Conservation (phyloP, 2,888 invertebrate species). For the Amiota mariae region DNA sequence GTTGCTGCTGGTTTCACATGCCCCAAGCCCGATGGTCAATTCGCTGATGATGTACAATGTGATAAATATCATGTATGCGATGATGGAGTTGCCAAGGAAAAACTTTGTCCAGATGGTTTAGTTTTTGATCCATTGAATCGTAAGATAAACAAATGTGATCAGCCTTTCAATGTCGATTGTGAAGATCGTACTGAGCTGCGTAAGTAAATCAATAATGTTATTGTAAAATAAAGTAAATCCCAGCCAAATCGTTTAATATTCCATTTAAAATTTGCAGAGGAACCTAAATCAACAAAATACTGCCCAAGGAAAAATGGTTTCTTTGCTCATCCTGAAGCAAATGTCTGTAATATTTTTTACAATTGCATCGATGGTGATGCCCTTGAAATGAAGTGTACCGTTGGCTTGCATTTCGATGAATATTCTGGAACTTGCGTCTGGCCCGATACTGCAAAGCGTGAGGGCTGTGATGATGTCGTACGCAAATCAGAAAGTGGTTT, state of each 20-base stretch:
- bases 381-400: constrained; percentile 87
- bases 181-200: constrained; percentile 90
- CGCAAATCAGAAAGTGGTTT: constrained; percentile 88
- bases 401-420: constrained; percentile 92
- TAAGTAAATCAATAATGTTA: constrained; percentile 76
- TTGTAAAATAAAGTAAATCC: background rate
- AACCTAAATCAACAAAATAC: constrained; percentile 79
- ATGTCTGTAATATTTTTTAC: constrained; percentile 88
- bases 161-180: constrained; percentile 93
- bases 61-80: constrained; percentile 89
- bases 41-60: constrained; percentile 86
- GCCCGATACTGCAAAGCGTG: constrained; percentile 86
- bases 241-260: too few relatives aligned
- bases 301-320: constrained; percentile 92
- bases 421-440: constrained; percentile 92
- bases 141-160: constrained; percentile 93
- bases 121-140: constrained; percentile 90
- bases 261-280: constrained; percentile 76
- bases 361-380: constrained; percentile 91
- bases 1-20: constrained; percentile 79
- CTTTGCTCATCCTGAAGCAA: constrained; percentile 89
- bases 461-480: constrained; percentile 79
- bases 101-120: constrained; percentile 90
- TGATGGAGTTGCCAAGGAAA: constrained; percentile 82
- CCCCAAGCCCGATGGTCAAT: constrained; percentile 87